These are phyloP conservation scores for Eulithis testata DNA, from an alignment of 2,888 invertebrate species.

Conservation along the genomic window DNA sequence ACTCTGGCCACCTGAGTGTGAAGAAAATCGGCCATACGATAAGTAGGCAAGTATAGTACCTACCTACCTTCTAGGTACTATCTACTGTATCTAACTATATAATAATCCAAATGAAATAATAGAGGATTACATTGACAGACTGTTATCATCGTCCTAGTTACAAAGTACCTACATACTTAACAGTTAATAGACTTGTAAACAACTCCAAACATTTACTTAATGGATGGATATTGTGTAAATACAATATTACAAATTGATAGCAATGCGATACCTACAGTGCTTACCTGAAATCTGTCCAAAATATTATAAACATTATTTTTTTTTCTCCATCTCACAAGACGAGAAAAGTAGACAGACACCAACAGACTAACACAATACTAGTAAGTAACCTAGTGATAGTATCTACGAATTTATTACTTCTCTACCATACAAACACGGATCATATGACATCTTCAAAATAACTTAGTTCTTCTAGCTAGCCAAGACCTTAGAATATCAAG, in stretches of 20 bases:
- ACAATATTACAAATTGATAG: constrained; percentile 22
- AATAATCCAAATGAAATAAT: neutral
- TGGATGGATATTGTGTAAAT: constrained; percentile 30
- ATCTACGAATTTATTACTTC: too few species aligned
- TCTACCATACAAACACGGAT: too few species aligned
- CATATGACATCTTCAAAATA: too few species aligned
- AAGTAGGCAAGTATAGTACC: too few species aligned
- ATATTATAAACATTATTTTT: neutral
- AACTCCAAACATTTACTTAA: constrained; percentile 24
- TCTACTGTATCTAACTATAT: neutral
- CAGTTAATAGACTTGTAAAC: constrained; percentile 30
- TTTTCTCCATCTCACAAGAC: too few species aligned
- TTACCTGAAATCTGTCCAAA: neutral
- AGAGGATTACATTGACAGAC: neutral
- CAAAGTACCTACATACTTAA: constrained; percentile 27
- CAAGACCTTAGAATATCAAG: too few species aligned
- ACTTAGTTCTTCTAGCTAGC: too few species aligned
- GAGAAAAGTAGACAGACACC: too few species aligned
- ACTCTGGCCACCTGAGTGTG: too few species aligned
- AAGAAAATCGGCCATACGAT: too few species aligned
- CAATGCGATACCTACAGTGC: neutral
- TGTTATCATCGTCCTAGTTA: constrained; percentile 52
- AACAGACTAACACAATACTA: too few species aligned
- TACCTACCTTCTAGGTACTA: neutral
- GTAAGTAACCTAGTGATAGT: too few species aligned